Base-by-base conservation (phyloP, 1,140 invertebrate species). In the Ceratina japonica region DNA sequence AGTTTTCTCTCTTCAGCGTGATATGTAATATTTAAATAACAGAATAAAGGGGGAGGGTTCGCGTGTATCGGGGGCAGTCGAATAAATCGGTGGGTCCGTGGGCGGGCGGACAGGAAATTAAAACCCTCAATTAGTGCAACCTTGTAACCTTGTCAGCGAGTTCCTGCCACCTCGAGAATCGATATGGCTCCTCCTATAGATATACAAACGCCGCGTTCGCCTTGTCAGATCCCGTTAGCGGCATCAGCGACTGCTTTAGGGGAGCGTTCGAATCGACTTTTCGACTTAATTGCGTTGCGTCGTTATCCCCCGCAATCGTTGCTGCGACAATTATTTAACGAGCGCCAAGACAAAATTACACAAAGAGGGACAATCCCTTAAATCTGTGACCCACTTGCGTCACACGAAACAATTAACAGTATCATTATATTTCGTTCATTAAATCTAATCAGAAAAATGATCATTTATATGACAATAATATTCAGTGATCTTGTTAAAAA, bases 61-160 rank as follows among this genome's bases (percentile, higher is more conserved):
- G 54, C 81, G 64, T 62, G 74, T 73, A 37, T 69, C 49, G 58
- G 27, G 24, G 4, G 2, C 27, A 37, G 31, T 44, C 49, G 66
- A 78, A 84, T 71, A 75, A 85, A 85, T 85, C 74, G 71, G 73
- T n/a, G 56, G 75, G 70, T 62, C 62, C 16, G 24, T 54, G 75
- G 37, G 37, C 51, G 78, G 82, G 75, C 59, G 66, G 69, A 68
- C 86, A 83, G 81, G 81, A 88, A 88, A 88, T 88, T 88, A 88
- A 88, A 88, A 88, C 66, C 70, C 69, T 79, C 79, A 86, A 88
- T 89, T 88, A 89, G 82, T 44, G 74, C 84, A 89, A 87, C 87
- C 87, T 88, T 88, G 85, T 83, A 87, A 88, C 81, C 87, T 82
- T 87, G 84, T 89, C 87, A 83, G 82, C 79, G 71, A 81, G 81